Base-by-base conservation (phyloP, 2,113 vertebrate species). In the Scortum barcoo region DNA sequence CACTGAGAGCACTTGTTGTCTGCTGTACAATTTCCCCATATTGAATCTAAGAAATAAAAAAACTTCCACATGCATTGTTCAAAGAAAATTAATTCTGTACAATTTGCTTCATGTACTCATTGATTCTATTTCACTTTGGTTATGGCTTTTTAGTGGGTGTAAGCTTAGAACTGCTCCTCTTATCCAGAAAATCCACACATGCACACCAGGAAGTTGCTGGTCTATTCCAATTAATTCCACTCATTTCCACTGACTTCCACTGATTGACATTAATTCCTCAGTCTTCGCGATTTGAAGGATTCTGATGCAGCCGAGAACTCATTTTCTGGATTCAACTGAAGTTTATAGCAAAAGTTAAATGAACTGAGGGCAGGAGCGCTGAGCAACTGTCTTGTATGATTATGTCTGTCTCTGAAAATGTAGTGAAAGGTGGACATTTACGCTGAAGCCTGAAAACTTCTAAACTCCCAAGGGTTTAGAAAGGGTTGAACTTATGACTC, bases 331-430 rank as follows among this genome's bases (percentile, higher is more conserved):
- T 83, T 76, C 24, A 81, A 38, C 28, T 78, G n/a, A 69, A 2
- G 28, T 78, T 42, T 38, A 76, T 72, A 72, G 68, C 22, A 72
- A 26, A 73, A 58, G 40, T 28, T 63, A 17, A 57, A 26, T 24
- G 12, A 16, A 20, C 53, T 36, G 24, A 71, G 33, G 24, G 67
- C n/a, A 26, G 22, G 9, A 26, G n/a, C 44, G 30, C 30, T 22
- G 56, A 67, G 9, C 28, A 61, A 33, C 1, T 30, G 20, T 16
- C 44, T 24, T 53, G 30, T 76, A 53, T 28, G 2, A 58, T 46
- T 30, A 48, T 51, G 14, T 57, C 30, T 63, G 38, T 22, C n/a
- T 72, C 22, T 63, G 9, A 61, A 58, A 33, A n/a, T 28, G 10
- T 22, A 51, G 19, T 68, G 14, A 72, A 63, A 76, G n/a, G 26